Conservation (phyloP, 1,140 invertebrate species). For the Trichonephila clavata region DNA sequence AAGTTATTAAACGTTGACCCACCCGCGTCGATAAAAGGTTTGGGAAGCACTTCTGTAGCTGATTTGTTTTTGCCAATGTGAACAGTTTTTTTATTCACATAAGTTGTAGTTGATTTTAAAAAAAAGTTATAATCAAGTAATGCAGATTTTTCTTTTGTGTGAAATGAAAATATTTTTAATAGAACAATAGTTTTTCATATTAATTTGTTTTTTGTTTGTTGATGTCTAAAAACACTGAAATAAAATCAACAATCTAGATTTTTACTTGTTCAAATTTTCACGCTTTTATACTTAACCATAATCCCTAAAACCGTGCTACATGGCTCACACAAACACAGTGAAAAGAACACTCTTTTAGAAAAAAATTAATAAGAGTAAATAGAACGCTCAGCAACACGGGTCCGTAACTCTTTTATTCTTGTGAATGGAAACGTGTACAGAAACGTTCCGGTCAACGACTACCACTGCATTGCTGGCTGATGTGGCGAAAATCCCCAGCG, state of each 20-base stretch:
- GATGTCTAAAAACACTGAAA: no score
- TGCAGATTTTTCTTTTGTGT: no score
- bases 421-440: background rate
- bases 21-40: no score
- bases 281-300: background rate
- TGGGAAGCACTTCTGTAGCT: no score
- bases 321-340: background rate
- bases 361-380: slow-evolving; percentile 27
- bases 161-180: no score
- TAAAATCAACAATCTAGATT: background rate
- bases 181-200: no score
- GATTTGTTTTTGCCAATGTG: no score
- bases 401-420: slow-evolving; percentile 35
- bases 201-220: no score
- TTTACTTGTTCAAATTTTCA: background rate
- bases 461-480: slow-evolving; percentile 21
- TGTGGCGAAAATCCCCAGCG: slow-evolving; percentile 19
- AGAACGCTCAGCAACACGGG: slow-evolving; percentile 11
- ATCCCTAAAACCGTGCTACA: background rate
- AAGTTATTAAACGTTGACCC: no score
- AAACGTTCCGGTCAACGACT: slow-evolving; percentile 39
- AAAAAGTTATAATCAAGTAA: no score
- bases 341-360: background rate
- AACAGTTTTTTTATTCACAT: no score
- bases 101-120: no score